These are phyloP conservation scores for Coelinius sp. DNA, from an alignment of 2,888 invertebrate species.

Conservation along the genomic window DNA sequence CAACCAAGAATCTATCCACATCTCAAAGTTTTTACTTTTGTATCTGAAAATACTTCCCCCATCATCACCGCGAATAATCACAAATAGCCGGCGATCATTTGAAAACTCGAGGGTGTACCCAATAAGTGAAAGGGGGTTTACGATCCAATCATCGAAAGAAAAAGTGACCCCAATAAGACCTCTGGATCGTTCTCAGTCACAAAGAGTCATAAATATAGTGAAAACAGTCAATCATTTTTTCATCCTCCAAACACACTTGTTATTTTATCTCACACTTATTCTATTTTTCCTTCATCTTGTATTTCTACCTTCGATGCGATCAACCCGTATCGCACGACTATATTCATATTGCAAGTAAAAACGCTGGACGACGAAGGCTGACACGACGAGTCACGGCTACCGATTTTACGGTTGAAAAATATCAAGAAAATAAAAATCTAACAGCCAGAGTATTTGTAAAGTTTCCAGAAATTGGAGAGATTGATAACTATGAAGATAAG, in stretches of 20 bases:
- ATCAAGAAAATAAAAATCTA: conserved; percentile 23
- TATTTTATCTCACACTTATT: conserved; percentile 8
- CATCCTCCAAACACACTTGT: background rate
- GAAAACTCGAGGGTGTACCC: too few relatives aligned
- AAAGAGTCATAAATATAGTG: background rate
- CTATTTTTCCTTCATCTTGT: conserved; percentile 3
- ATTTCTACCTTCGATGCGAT: conserved; percentile 44
- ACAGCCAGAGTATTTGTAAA: conserved; percentile 10
- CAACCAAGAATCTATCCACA: too few relatives aligned
- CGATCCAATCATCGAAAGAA: conserved; percentile 16
- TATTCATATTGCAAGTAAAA: conserved; percentile 18
- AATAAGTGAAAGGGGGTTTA: background rate
- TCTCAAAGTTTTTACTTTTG: conserved; percentile 18
- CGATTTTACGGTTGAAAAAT: conserved; percentile 21
- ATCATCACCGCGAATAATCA: background rate
- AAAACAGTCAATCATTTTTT: background rate
- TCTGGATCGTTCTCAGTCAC: background rate
- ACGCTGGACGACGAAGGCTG: conserved; percentile 24
- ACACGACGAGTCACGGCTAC: conserved; percentile 23
- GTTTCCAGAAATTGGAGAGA: background rate
- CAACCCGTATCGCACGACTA: conserved; percentile 27
- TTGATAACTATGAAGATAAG: background rate
- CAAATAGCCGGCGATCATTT: too few relatives aligned
- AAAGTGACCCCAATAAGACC: conserved; percentile 22
- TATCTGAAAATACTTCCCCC: conserved; percentile 22